Percentiles rank a stretch among this genome's conserved stretches.
phyloP scores from a whole-genome alignment of 2,888 invertebrate species.

The Euproctis similis region DNA sequence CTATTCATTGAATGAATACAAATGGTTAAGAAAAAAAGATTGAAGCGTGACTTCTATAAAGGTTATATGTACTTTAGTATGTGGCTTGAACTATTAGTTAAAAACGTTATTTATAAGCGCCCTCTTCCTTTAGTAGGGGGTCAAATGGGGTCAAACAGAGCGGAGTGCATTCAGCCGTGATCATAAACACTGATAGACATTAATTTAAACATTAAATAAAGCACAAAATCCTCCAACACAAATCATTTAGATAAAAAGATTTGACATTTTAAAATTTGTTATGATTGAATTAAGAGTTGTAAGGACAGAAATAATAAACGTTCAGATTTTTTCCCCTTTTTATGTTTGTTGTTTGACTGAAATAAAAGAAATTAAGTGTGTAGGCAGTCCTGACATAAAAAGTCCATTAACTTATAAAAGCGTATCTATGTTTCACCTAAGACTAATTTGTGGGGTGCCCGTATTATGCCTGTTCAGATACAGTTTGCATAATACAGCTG shows the following conservation, averaged over 20 bases:
- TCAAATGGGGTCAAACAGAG: slow-evolving; percentile 59
- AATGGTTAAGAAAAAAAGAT: slow-evolving; percentile 26
- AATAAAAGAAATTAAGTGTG: slow-evolving; percentile 12
- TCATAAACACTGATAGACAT: slow-evolving; percentile 31
- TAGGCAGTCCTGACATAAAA: slow-evolving; percentile 36
- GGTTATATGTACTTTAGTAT: slow-evolving; percentile 46
- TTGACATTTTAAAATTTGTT: too few relatives aligned
- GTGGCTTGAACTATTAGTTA: slow-evolving; percentile 44
- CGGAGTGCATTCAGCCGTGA: slow-evolving; percentile 51
- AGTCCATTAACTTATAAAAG: slow-evolving; percentile 38
- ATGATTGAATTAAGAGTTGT: too few relatives aligned
- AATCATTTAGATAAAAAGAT: too few relatives aligned
- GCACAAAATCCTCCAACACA: too few relatives aligned
- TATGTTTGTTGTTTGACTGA: too few relatives aligned
- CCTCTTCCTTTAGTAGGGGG: slow-evolving; percentile 61
- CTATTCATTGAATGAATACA: slow-evolving; percentile 12
- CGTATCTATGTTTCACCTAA: slow-evolving; percentile 16
- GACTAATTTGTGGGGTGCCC: slow-evolving; percentile 27
- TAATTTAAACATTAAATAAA: slow-evolving; percentile 33
- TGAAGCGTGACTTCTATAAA: slow-evolving; percentile 61
- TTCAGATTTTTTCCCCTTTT: slow-evolving; percentile 9
- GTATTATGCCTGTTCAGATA: too few relatives aligned
- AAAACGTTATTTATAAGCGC: slow-evolving; percentile 57
- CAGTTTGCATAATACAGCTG: too few relatives aligned
- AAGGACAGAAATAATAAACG: slow-evolving; percentile 22